Percentiles rank a stretch among this genome's conserved stretches.
These are phyloP conservation scores for Sebastes oblongus DNA, from an alignment of 2,797 vertebrate genomes.

Conservation along the genomic window DNA sequence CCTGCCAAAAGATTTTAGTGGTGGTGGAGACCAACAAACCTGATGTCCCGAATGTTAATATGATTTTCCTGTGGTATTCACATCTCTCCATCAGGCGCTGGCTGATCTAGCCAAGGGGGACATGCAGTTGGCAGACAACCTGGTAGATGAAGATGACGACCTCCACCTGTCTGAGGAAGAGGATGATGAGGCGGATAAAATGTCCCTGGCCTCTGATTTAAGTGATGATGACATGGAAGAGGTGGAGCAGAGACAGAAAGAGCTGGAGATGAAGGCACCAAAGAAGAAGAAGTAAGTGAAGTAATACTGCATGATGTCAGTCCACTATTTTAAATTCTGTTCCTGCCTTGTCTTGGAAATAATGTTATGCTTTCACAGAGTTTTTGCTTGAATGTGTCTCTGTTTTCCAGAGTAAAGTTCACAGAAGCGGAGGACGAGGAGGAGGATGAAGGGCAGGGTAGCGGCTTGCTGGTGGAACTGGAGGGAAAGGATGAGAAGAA, in stretches of 20 bases:
- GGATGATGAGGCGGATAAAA: conserved; percentile 63
- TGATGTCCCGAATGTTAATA: neutral
- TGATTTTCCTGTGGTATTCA: neutral
- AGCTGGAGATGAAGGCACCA: conserved; percentile 59
- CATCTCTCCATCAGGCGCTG: conserved; percentile 69
- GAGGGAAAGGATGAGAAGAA: conserved; percentile 87
- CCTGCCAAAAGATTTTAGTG: neutral
- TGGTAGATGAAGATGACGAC: conserved; percentile 83
- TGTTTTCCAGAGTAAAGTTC: conserved; percentile 76
- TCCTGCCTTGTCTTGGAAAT: neutral
- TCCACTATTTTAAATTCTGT: neutral
- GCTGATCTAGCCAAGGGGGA: conserved; percentile 86
- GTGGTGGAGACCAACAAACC: neutral
- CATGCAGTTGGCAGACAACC: conserved; percentile 87
- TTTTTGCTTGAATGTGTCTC: neutral
- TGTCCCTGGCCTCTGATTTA: conserved; percentile 92
- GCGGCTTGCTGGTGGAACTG: conserved; percentile 88
- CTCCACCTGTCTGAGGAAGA: conserved; percentile 83
- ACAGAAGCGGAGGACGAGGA: conserved; percentile 70
- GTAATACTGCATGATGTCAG: neutral
- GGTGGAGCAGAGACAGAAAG: conserved; percentile 76
- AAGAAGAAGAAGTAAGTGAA: conserved; percentile 77
- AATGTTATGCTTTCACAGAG: neutral
- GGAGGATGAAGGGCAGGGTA: conserved; percentile 74
- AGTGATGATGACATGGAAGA: conserved; percentile 89